Evolutionary conservation across 2,888 invertebrate genomes (phyloP).

Genomic region (Limnephilus rhombicus): DNA sequence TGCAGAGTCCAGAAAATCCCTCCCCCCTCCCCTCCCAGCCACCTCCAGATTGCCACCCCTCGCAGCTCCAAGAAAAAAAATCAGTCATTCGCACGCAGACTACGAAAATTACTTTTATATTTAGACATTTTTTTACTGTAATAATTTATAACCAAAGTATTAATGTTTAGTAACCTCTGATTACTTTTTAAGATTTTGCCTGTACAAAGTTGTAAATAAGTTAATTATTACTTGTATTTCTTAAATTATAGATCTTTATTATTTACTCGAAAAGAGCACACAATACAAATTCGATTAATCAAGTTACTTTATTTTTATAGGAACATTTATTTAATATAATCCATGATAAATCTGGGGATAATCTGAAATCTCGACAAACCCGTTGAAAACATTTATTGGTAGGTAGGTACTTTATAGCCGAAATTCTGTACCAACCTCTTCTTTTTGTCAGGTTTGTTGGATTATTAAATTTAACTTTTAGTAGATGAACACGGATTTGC

Average conservation of each 20-base stretch:
- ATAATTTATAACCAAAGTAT: conserved; percentile 53
- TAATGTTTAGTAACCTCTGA: conserved; percentile 19
- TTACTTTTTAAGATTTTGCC: conserved; percentile 8
- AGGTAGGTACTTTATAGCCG: background rate
- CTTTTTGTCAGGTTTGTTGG: background rate
- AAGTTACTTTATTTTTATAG: background rate
- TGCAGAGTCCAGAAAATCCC: conserved; percentile 54
- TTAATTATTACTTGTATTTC: background rate
- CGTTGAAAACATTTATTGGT: too few species aligned
- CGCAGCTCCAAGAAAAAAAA: conserved; percentile 68
- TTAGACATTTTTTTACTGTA: conserved; percentile 69
- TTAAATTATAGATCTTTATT: background rate
- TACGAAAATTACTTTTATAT: conserved; percentile 84
- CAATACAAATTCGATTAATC: conserved; percentile 25
- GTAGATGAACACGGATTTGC: background rate
- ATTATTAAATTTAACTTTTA: background rate
- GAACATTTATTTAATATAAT: too few species aligned
- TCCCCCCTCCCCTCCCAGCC: conserved; percentile 45
- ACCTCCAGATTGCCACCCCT: conserved; percentile 59
- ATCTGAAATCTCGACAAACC: too few species aligned
- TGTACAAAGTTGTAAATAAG: conserved; percentile 43
- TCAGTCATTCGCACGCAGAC: conserved; percentile 77
- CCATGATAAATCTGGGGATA: too few species aligned
- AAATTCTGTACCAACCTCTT: background rate
- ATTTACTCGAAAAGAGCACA: conserved; percentile 32